Percentiles rank a stretch among this genome's conserved stretches.
Conservation (phyloP, 2,113 vertebrate genomes). For the Prunella fulvescens region DNA sequence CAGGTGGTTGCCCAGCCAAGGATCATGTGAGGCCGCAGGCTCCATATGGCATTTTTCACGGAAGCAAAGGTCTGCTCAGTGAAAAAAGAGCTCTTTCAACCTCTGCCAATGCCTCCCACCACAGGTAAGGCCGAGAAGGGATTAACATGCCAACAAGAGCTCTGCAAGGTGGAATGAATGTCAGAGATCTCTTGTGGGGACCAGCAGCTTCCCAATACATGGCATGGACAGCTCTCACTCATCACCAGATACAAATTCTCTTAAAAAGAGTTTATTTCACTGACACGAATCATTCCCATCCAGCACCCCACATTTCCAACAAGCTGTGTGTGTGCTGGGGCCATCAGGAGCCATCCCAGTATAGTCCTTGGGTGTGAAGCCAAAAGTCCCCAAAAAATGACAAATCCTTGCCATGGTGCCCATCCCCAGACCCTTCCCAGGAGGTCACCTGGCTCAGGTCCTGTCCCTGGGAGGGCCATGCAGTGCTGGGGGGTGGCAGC, state of each 20-base stretch:
- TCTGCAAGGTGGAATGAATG: not conserved
- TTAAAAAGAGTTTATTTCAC: not conserved
- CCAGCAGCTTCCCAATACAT: accelerated
- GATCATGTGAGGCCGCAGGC: not conserved
- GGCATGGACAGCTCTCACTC: not conserved
- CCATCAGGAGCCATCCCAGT: accelerated
- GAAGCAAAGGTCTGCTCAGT: not conserved
- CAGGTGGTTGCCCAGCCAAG: not conserved
- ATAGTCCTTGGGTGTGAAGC: accelerated
- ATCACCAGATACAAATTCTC: not conserved
- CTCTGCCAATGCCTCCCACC: not conserved
- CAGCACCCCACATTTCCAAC: not conserved
- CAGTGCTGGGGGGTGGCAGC: accelerated
- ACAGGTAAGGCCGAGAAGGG: not conserved
- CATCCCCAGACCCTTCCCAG: not conserved
- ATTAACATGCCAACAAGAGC: not conserved
- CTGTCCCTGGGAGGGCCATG: accelerated
- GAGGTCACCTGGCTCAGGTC: not conserved
- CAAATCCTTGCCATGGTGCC: accelerated
- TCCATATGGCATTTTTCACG: constrained; percentile 37
- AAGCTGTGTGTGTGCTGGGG: accelerated
- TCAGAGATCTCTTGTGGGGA: not conserved
- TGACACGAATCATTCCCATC: accelerated
- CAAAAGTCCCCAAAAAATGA: accelerated
- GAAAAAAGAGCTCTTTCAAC: not conserved